Evolutionary conservation across 2,888 invertebrate species (phyloP), one percentile per base, ranked within the genome.

Genomic region (Stenurella melanura): DNA sequence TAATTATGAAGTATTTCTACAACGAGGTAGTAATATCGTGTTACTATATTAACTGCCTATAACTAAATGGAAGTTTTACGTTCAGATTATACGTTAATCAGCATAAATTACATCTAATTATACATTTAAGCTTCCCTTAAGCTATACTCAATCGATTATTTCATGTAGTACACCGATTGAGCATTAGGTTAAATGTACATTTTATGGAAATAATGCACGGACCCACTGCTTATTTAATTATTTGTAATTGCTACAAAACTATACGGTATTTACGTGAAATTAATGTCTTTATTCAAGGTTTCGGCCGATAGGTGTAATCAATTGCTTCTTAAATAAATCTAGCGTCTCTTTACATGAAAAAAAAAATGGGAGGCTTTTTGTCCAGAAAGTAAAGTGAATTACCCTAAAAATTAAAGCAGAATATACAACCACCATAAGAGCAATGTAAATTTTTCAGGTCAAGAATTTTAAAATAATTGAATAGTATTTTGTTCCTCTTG

Each of bases 181-280:
- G n/a, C n/a, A n/a, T n/a, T 50, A n/a, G 4, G 7, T n/a, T 50
- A n/a, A 50, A 50, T 50, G 50, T 50, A n/a, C n/a, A n/a, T 50
- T 50, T 50, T 50, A 50, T 50, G 50, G 50, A 50, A 50, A 50
- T 50, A n/a, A n/a, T 50, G 50, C 50, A 50, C n/a, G 15, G 50
- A 50, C 50, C 42, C 50, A 50, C 5, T n/a, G 50, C n/a, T 50
- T 50, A 50, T 50, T 50, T 17, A 50, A 50, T 50, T 50, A n/a
- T 50, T 15, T 50, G 50, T 50, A 50, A 50, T 50, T 50, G 50
- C 50, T 50, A 50, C 7, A n/a, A 15, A 15, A 15, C 50, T 6
- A 50, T 50, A 50, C 6, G 50, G 50, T 15, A 5, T 50, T 50
- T 17, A 7, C 7, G 50, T 2, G n/a, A n/a, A n/a, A 50, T 50